Evolutionary conservation across 2,113 vertebrate species (phyloP).

Genomic region (Monarcha castaneiventris): DNA sequence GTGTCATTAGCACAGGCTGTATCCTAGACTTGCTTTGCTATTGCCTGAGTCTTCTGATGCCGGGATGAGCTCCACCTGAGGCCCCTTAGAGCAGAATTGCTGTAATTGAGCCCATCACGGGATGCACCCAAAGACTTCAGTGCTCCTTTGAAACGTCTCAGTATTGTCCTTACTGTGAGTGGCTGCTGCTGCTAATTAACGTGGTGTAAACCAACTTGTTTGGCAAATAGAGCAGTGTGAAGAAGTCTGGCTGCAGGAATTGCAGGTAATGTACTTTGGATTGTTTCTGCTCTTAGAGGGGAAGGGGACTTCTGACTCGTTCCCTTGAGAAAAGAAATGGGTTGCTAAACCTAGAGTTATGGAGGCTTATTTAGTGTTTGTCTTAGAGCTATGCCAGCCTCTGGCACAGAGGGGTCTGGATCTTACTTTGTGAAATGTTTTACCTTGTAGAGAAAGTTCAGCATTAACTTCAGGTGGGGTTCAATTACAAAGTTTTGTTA

Average conservation of each 20-base stretch:
- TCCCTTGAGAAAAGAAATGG: not conserved
- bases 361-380: not conserved
- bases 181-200: not conserved
- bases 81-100: not conserved
- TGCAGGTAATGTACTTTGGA: not conserved
- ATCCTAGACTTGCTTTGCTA: not conserved
- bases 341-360: rapidly evolving
- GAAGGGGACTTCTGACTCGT: not conserved
- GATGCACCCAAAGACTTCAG: not conserved
- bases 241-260: not conserved
- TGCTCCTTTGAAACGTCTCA: not conserved
- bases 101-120: not conserved
- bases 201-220: not conserved
- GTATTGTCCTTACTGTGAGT: not conserved
- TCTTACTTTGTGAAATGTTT: not conserved
- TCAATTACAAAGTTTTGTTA: not conserved
- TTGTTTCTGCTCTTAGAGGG: not conserved
- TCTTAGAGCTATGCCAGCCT: not conserved
- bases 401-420: not conserved
- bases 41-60: not conserved
- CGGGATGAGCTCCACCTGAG: not conserved
- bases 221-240: not conserved
- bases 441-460: not conserved
- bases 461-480: not conserved
- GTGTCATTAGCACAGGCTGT: not conserved